Evolutionary conservation across 2,113 vertebrate genomes (phyloP), one percentile per base, ranked within the genome.

Genomic region (Acanthochromis polyacanthus): DNA sequence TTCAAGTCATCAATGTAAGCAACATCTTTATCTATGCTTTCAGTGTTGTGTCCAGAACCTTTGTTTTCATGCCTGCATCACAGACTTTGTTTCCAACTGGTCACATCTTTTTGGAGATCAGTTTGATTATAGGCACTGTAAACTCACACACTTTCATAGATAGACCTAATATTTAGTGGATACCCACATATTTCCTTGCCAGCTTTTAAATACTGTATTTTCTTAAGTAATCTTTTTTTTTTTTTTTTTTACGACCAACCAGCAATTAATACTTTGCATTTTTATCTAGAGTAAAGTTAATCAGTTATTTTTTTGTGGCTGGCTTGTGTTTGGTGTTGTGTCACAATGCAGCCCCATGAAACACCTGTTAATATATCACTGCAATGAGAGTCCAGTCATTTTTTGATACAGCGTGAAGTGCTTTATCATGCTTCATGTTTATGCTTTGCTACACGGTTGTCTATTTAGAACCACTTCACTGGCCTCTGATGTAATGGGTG

Each of bases 21-120:
- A 40, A 3, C 5, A 67, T 48, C 46, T 28, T 17, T 19, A 58
- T 40, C 28, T 66, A 7, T 20, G 10, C 30, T 4, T 68, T 78
- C 59, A 28, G 15, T 32, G 25, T 80, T 43, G 58, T 46, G 11
- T 40, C 52, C 40, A 43, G 56, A 65, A 20, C 32, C 20, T 16
- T 3, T 53, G 16, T 23, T 74, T 46, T 69, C 19, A 36, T 53
- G 11, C 12, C 48, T 56, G 16, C 20, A 23, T 51, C 22, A 56
- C 40, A 10, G 11, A 4, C 4, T 55, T 8, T 38, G 40, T 25
- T 48, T 4, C 6, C 28, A 64, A 22, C 25, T 65, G 7, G 16
- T 36, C 19, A 36, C 11, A 32, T 43, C 10, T 3, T 12, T 22
- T 43, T 48, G 14, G 17, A 60, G 28, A 60, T 23, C 0, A 73